Base-by-base conservation (phyloP, 2,888 invertebrate species). In the Epistrophella euchroma region DNA sequence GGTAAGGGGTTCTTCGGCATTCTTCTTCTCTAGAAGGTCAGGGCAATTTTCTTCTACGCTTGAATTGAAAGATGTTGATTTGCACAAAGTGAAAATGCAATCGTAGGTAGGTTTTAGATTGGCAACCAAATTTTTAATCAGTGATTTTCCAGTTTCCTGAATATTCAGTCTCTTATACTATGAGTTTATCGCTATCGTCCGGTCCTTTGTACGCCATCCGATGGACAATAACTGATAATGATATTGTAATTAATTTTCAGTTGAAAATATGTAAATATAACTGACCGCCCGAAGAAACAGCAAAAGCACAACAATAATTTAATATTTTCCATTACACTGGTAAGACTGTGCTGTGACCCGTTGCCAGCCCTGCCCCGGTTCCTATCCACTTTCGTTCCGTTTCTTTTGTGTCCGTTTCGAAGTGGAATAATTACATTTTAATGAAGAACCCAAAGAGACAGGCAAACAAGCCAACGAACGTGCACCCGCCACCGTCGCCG, bases 361-460 rank as follows among this genome's bases (percentile, higher is more conserved):
- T 43, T 52, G 52, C 15, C n/a, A 25, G 28, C 50, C 50, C 64
- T 17, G 17, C 25, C n/a, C 7, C 19, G 11, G 15, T 35, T 68
- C 15, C 15, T 50, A 13, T 9, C 32, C 2, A 9, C 62, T 62
- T 60, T 37, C 37, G 73, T 73, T 37, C 37, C 37, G 50, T 52
- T 73, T 74, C 52, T 62, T 74, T 66, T 22, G 74, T 75, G 66
- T 25, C 79, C 64, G 43, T 58, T 60, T 25, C 73, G 22, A 77
- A 80, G 85, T 80, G 76, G 85, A 80, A 85, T 85, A 85, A 85
- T 85, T 85, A 80, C 73, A 85, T 85, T 85, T 85, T 80, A 85
- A 85, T 85, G 85, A 85, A 85, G 85, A 80, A 76, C 75, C 68
- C 60, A 55, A 40, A 60, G 66, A 76, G 66, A 60, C 55, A 37